Base-by-base conservation (phyloP, 2,888 invertebrate genomes). In the Andrena marginata region DNA sequence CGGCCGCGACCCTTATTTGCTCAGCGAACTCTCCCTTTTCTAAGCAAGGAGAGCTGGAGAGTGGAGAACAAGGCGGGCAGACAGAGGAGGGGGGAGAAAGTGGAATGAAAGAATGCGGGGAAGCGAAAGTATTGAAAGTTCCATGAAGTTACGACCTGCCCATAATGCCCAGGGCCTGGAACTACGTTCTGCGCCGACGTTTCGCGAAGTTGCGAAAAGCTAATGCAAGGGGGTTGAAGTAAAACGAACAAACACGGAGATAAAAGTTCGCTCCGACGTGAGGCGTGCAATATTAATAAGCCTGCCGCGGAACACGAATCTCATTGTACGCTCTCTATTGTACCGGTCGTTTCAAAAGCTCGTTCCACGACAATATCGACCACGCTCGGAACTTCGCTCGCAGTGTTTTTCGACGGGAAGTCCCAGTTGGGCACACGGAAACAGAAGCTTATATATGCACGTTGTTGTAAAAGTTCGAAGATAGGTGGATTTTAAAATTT, bases 221-320 rank as follows among this genome's bases (percentile, higher is more conserved):
- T 76, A 71, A 72, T 71, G 8, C 20, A 8, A 51, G 35, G 42
- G 13, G 29, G 59, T 6, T 51, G 20, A 56, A 33, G 63, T 56
- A 64, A 76, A 80, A 80, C 63, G 76, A 76, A 42, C 72, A 75
- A 81, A 80, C 59, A 48, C 49, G 62, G 35, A 74, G 84, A 79
- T 79, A 72, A 84, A 86, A 86, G 82, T 86, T 86, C 64, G 29
- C 76, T 51, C 26, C 71, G 64, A 64, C 62, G 56, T 10, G 74
- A 71, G 8, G 29, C 51, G 78, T 77, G 84, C 62, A 70, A 80
- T 79, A 86, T 86, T 86, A 86, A 86, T 73, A 82, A 86, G 63
- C 59, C 60, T 62, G 35, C 23, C 35, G 56, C 54, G 49, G 73
- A 70, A 74, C 74, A 74, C 67, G 70, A 82, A 82, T 82, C 78